Evolutionary conservation across 2,113 vertebrate species (phyloP).

Genomic region (Solenodon paradoxus): DNA sequence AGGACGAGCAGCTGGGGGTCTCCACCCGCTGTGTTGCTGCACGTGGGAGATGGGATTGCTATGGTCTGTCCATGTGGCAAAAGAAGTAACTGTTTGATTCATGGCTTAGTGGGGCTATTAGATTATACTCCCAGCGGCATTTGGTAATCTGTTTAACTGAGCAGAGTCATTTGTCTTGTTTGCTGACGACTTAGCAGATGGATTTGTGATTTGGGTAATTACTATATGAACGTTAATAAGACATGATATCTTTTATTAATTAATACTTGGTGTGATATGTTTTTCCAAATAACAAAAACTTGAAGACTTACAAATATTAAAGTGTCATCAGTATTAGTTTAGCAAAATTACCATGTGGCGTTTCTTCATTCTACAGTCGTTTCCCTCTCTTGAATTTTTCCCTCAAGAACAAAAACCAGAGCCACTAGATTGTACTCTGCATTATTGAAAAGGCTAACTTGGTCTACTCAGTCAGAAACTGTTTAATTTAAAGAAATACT

Average conservation of each 20-base stretch:
- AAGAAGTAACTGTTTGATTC: constrained; percentile 83
- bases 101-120: constrained; percentile 83
- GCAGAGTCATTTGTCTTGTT: constrained; percentile 91
- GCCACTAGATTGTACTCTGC: neutral
- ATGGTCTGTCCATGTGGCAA: neutral
- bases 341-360: constrained; percentile 35
- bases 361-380: neutral
- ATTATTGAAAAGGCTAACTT: neutral
- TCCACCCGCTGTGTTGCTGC: neutral
- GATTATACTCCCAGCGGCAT: constrained; percentile 87
- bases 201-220: constrained; percentile 84
- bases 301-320: constrained; percentile 64
- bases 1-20: fast-evolving
- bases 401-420: constrained; percentile 14
- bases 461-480: neutral
- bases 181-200: constrained; percentile 84
- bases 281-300: constrained; percentile 70
- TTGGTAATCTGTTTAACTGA: constrained; percentile 91
- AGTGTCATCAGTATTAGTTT: constrained; percentile 65
- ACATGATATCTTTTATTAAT: constrained; percentile 85
- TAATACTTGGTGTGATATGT: constrained; percentile 77
- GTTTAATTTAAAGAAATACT: neutral
- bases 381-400: neutral
- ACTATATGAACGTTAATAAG: constrained; percentile 81
- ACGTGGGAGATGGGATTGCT: neutral